Percentiles rank a stretch among this genome's conserved stretches.
Conservation (phyloP, 2,888 invertebrate genomes). For the Macrostomum cliftonense region DNA sequence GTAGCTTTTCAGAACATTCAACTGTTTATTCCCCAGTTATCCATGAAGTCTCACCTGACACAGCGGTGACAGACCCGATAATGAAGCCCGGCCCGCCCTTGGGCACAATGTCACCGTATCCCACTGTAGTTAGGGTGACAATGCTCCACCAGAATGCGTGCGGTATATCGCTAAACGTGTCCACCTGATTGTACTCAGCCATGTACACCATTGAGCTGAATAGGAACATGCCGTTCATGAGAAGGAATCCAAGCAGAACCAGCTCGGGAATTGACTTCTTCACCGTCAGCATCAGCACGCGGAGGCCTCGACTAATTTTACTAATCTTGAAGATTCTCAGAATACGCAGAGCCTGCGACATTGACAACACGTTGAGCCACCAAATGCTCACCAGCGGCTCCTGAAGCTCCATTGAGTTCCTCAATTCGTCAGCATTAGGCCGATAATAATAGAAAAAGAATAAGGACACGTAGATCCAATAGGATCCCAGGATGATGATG, state of each 20-base stretch:
- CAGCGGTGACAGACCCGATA: constrained; percentile 9
- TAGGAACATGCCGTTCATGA: constrained; percentile 30
- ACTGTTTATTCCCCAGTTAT: no score
- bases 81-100: constrained; percentile 10
- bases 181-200: constrained; percentile 20
- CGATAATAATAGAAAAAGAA: constrained; percentile 10
- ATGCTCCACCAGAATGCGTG: constrained; percentile 12
- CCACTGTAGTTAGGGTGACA: constrained; percentile 11
- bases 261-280: constrained; percentile 32
- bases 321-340: constrained; percentile 11
- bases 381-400: constrained; percentile 1
- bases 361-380: constrained; percentile 9
- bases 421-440: no score
- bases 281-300: constrained; percentile 29
- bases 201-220: constrained; percentile 31
- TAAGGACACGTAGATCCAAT: constrained; percentile 10
- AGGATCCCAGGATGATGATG: constrained; percentile 9
- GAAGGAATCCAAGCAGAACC: constrained; percentile 27
- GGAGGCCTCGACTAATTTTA: constrained; percentile 23
- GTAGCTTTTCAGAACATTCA: no score
- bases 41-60: neutral
- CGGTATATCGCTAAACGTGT: constrained; percentile 12
- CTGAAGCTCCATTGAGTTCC: no score
- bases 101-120: constrained; percentile 11
- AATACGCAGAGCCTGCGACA: constrained; percentile 11